Evolutionary conservation across 2,113 vertebrate species (phyloP).

Genomic region (mouse (Mus musculus)): GRCm39 chr1:90285001-90285500

Average conservation of each 20-base stretch:
- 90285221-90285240: slow-evolving; percentile 25
- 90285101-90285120: neutral
- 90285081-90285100: neutral
- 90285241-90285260: slow-evolving; percentile 19
- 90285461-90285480: neutral
- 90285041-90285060: fast-evolving
- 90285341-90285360: neutral
- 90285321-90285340: neutral
- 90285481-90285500: neutral
- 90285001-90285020: neutral
- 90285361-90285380: neutral
- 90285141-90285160: neutral
- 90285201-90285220: slow-evolving; percentile 41
- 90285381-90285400: neutral
- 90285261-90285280: slow-evolving; percentile 11
- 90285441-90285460: neutral
- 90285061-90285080: neutral
- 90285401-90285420: neutral
- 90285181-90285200: neutral
- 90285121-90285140: slow-evolving; percentile 7
- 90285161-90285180: neutral
- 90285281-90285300: neutral
- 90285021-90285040: neutral
- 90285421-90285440: neutral
- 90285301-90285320: neutral